Evolutionary conservation across 2,113 vertebrate genomes (phyloP).

Genomic region (Neolamprologus modestus): DNA sequence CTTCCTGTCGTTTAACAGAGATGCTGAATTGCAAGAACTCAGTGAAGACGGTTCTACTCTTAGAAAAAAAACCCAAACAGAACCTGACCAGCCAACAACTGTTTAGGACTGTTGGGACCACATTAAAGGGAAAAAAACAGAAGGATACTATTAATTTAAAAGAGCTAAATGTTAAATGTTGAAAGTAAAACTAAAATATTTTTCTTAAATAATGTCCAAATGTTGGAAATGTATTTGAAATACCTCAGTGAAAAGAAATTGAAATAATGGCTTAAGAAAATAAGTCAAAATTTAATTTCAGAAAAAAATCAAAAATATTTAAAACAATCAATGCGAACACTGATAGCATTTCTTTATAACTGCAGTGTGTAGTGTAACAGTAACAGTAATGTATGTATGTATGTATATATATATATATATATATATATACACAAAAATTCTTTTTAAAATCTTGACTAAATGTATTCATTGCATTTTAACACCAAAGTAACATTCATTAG

Average conservation of each 20-base stretch:
- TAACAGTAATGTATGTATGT: background rate
- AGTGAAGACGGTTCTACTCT: fast-evolving
- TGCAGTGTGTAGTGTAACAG: background rate
- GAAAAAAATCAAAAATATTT: background rate
- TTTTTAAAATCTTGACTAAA: background rate
- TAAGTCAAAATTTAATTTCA: background rate
- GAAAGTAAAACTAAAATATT: background rate
- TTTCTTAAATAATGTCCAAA: background rate
- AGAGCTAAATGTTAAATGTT: background rate
- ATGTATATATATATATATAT: fast-evolving
- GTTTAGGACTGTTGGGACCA: fast-evolving
- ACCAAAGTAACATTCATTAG: background rate
- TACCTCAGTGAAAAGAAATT: background rate
- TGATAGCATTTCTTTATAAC: background rate
- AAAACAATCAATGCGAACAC: fast-evolving
- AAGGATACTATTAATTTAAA: background rate
- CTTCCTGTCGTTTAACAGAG: background rate
- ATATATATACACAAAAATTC: too few relatives aligned
- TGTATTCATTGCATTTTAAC: background rate
- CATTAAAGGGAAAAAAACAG: background rate
- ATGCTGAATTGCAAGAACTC: background rate
- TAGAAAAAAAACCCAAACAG: fast-evolving
- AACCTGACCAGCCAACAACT: background rate
- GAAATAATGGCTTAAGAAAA: background rate
- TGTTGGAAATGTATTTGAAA: background rate